These are phyloP conservation scores for Dicrurus megarhynchus DNA, from an alignment of 2,113 vertebrate species.

Conservation along the genomic window DNA sequence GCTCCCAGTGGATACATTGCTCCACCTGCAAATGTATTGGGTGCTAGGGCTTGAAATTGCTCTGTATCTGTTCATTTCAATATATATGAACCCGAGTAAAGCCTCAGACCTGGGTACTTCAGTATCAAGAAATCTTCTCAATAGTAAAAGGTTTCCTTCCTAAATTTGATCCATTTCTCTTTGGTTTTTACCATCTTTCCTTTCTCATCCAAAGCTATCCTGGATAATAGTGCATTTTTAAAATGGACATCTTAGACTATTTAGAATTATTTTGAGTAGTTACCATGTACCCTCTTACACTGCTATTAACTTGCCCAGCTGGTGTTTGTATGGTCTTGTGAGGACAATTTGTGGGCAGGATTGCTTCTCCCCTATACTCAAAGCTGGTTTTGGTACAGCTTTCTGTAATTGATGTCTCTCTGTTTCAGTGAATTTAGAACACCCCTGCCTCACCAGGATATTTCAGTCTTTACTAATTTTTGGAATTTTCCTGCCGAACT, in stretches of 20 bases:
- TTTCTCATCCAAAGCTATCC: background rate
- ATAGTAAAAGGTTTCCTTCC: background rate
- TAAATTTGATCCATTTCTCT: background rate
- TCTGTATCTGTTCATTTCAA: background rate
- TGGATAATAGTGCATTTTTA: background rate
- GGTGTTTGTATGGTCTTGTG: too few species aligned
- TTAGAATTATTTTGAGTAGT: background rate
- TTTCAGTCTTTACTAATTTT: background rate
- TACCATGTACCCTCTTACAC: background rate
- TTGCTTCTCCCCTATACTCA: background rate
- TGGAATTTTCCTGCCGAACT: background rate
- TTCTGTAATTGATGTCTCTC: background rate
- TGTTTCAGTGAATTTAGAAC: background rate
- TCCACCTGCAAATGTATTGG: background rate
- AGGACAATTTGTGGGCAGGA: background rate
- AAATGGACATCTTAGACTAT: background rate
- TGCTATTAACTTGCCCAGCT: background rate
- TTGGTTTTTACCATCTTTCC: background rate
- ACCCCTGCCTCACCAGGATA: fast-evolving
- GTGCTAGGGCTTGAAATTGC: background rate
- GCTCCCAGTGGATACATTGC: background rate
- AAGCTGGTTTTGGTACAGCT: background rate
- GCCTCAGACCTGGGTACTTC: background rate
- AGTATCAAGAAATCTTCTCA: background rate
- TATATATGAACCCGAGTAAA: background rate